phyloP scores from a whole-genome alignment of 2,888 invertebrate species.

The Caradrina clavipalpis region DNA sequence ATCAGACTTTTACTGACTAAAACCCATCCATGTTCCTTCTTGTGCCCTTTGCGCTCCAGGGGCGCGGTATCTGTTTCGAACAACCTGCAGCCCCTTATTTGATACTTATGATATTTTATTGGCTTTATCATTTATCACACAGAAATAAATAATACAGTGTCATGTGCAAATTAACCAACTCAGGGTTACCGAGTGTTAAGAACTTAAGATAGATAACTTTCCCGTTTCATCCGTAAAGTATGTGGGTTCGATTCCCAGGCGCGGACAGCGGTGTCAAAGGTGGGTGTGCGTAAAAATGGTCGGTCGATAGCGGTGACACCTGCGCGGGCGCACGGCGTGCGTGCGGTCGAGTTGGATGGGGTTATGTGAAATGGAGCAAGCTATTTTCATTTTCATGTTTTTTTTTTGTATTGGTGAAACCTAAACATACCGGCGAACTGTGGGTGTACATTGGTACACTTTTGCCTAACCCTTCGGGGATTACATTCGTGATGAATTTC shows the following conservation, averaged over 20 bases:
- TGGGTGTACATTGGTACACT: too few relatives aligned
- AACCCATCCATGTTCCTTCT: too few relatives aligned
- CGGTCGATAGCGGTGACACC: constrained; percentile 67
- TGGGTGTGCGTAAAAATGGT: constrained; percentile 72
- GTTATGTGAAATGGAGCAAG: constrained; percentile 48
- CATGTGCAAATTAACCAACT: constrained; percentile 21
- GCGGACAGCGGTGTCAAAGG: constrained; percentile 67
- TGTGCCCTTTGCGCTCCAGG: too few relatives aligned
- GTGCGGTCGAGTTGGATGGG: constrained; percentile 53
- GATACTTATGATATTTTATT: too few relatives aligned
- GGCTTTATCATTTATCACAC: too few relatives aligned
- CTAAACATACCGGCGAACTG: too few relatives aligned
- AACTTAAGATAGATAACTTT: constrained; percentile 37
- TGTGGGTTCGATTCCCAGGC: constrained; percentile 61
- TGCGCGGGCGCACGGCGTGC: constrained; percentile 62
- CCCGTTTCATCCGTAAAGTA: constrained; percentile 49
- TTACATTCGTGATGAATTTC: too few relatives aligned
- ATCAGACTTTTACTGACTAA: too few relatives aligned
- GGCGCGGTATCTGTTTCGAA: too few relatives aligned
- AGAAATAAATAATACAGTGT: not conserved
- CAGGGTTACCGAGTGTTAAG: constrained; percentile 11
- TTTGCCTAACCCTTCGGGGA: too few relatives aligned
- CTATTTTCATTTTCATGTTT: not conserved
- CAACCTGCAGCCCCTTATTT: too few relatives aligned
- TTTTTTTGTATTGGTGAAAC: too few relatives aligned